Evolutionary conservation across 1,140 invertebrate genomes (phyloP).

Genomic region (Drosophila sturtevanti): DNA sequence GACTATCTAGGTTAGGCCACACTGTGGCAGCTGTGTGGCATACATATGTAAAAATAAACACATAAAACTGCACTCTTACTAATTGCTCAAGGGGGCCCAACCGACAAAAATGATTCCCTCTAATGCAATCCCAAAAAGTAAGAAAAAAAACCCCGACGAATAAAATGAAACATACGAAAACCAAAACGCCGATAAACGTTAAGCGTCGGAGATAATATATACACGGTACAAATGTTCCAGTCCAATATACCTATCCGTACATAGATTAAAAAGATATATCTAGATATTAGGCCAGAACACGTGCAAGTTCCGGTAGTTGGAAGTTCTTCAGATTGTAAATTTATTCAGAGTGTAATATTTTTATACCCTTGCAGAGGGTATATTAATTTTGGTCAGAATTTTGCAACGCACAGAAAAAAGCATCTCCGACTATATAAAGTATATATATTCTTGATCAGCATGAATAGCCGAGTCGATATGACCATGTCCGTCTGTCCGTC

Average conservation of each 20-base stretch:
- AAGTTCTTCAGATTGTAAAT: slow-evolving; percentile 8
- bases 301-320: slow-evolving; percentile 8
- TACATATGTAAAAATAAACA: slow-evolving; percentile 73
- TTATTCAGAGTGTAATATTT: background rate
- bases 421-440: no score
- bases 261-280: background rate
- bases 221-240: slow-evolving; percentile 32
- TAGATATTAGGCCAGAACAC: background rate
- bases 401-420: no score
- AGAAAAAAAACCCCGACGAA: no score
- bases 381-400: no score
- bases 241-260: slow-evolving; percentile 33
- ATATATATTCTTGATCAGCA: no score
- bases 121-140: slow-evolving; percentile 43
- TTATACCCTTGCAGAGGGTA: no score
- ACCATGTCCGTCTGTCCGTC: no score
- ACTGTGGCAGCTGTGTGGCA: slow-evolving; percentile 54
- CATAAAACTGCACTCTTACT: slow-evolving; percentile 80
- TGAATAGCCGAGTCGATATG: no score
- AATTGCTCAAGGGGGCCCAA: slow-evolving; percentile 64
- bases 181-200: slow-evolving; percentile 62
- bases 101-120: slow-evolving; percentile 7
- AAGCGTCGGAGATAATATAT: slow-evolving; percentile 17
- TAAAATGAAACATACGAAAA: slow-evolving; percentile 51
- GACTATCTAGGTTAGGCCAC: slow-evolving; percentile 72